Conservation (phyloP, 2,113 vertebrate genomes). For the Rhipidura dahli region DNA sequence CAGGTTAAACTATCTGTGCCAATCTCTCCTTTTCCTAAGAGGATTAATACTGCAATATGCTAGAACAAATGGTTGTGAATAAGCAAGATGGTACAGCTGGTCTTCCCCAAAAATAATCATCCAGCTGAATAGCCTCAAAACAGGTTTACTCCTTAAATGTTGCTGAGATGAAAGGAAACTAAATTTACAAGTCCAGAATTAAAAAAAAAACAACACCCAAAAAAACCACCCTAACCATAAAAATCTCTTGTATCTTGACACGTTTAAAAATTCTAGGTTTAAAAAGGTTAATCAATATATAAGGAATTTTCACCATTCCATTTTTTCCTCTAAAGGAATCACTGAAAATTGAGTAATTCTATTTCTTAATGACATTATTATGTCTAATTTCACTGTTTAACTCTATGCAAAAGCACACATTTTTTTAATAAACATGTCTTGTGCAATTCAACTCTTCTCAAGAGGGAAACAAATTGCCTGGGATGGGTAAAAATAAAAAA, state of each 20-base stretch:
- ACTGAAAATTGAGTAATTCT: not conserved
- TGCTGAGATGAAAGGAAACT: not conserved
- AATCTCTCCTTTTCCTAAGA: not conserved
- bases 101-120: not conserved
- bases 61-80: constrained; percentile 12
- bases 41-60: not conserved
- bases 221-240: not conserved
- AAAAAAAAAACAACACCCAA: not conserved
- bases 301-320: not conserved
- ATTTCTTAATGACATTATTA: not conserved
- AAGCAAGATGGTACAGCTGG: constrained; percentile 12
- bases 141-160: not conserved
- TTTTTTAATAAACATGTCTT: not conserved
- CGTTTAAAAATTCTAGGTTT: not conserved
- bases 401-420: not conserved
- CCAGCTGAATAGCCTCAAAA: not conserved
- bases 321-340: not conserved
- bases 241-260: not conserved
- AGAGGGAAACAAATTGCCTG: constrained; percentile 51
- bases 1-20: not conserved
- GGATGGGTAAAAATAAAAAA: constrained; percentile 69
- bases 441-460: not conserved
- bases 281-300: not conserved
- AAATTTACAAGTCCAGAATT: not conserved
- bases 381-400: not conserved